Conservation (phyloP, 2,888 invertebrate species). For the Anodontia alba region DNA sequence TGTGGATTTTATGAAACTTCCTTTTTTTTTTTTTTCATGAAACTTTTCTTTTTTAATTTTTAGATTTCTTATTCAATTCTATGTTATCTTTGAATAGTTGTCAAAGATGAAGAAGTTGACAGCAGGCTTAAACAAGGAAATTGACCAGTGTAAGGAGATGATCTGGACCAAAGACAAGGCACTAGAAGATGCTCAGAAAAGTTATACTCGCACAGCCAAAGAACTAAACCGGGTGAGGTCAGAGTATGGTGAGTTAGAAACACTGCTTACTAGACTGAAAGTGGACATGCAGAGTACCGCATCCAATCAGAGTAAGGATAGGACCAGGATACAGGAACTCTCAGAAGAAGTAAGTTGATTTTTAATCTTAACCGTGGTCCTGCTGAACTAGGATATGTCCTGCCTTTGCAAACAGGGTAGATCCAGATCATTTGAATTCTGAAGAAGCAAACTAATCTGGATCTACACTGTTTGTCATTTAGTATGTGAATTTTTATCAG, state of each 20-base stretch:
- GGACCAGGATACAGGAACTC: slow-evolving; percentile 74
- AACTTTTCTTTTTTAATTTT: neutral
- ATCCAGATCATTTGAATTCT: no score
- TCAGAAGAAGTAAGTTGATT: slow-evolving; percentile 74
- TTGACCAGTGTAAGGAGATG: slow-evolving; percentile 79
- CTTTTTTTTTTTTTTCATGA: neutral
- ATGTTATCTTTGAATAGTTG: slow-evolving; percentile 64
- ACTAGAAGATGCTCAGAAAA: slow-evolving; percentile 81
- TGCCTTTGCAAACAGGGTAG: neutral
- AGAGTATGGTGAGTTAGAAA: slow-evolving; percentile 78
- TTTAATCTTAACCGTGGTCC: no score
- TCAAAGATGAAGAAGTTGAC: slow-evolving; percentile 75
- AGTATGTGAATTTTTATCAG: no score
- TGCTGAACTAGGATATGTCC: neutral
- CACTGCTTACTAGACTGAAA: slow-evolving; percentile 71
- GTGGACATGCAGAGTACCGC: slow-evolving; percentile 75
- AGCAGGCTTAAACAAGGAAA: slow-evolving; percentile 76
- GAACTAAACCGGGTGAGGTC: slow-evolving; percentile 77
- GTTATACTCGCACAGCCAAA: slow-evolving; percentile 79
- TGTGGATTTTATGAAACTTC: no score
- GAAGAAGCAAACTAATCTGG: no score
- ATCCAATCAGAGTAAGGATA: slow-evolving; percentile 74
- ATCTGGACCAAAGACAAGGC: slow-evolving; percentile 82
- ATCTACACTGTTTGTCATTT: no score
- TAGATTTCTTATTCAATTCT: no score